phyloP scores from a whole-genome alignment of 2,797 vertebrate genomes.

The Poliocrania exsul region DNA sequence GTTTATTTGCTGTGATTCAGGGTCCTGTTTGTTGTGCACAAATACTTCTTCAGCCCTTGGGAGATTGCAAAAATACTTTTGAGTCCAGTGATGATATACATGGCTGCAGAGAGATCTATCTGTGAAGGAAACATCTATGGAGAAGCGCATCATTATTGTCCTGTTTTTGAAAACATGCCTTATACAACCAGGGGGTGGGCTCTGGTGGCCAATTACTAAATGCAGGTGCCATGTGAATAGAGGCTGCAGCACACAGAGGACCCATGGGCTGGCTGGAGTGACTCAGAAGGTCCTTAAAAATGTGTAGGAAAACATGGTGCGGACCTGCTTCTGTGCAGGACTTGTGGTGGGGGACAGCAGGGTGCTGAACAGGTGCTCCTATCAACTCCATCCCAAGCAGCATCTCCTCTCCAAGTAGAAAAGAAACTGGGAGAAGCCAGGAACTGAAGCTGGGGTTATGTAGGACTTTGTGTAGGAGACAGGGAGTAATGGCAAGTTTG shows the following conservation, averaged over 20 bases:
- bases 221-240: neutral
- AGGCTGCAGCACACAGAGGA: neutral
- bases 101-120: neutral
- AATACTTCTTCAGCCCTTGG: neutral
- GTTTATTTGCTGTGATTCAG: neutral
- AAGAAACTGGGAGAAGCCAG: neutral
- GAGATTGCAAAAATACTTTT: conserved; percentile 13
- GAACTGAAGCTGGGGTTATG: neutral
- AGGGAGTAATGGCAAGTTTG: neutral
- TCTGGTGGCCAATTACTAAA: neutral
- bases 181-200: neutral
- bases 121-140: neutral
- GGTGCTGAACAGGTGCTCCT: neutral
- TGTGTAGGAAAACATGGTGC: neutral
- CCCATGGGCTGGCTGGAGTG: neutral
- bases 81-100: accelerated
- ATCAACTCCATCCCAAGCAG: neutral
- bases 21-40: neutral
- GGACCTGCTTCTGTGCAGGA: neutral
- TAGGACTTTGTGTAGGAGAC: neutral
- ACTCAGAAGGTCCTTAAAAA: neutral
- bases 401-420: neutral
- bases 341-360: neutral
- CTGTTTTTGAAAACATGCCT: neutral
- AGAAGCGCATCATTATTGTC: neutral